Percentiles rank a stretch among this genome's conserved stretches.
Conservation (phyloP, 2,113 vertebrate species). For the Anguilla japonica region DNA sequence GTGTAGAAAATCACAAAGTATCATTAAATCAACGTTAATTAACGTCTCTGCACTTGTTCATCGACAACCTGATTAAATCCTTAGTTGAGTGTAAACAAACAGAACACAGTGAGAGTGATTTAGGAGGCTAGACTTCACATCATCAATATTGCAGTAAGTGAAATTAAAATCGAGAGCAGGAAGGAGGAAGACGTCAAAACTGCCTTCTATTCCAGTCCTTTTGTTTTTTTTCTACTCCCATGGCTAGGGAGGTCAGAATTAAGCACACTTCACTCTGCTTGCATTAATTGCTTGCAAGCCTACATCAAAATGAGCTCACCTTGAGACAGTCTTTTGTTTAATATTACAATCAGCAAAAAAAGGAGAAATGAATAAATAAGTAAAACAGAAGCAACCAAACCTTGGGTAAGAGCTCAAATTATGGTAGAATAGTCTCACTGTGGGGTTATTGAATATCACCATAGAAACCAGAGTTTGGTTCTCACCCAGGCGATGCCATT, state of each 20-base stretch:
- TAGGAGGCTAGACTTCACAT: too few relatives aligned
- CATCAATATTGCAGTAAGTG: background rate
- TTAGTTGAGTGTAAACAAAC: too few relatives aligned
- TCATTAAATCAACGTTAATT: too few relatives aligned
- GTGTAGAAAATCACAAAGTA: background rate
- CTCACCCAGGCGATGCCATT: background rate
- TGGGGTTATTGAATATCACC: background rate
- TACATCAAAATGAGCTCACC: background rate
- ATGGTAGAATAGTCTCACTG: background rate
- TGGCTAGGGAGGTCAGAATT: background rate
- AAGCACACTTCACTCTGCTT: background rate
- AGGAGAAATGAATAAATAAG: too few relatives aligned
- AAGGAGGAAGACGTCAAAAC: too few relatives aligned
- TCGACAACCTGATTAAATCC: too few relatives aligned
- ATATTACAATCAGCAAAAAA: background rate
- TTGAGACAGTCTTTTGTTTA: background rate
- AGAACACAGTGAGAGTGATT: too few relatives aligned
- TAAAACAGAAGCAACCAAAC: background rate
- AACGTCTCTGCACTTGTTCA: too few relatives aligned
- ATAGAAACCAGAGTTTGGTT: slow-evolving; percentile 12
- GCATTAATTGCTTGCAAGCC: background rate
- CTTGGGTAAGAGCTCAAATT: background rate
- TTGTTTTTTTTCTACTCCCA: background rate
- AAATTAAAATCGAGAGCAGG: too few relatives aligned
- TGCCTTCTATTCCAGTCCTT: background rate